Evolutionary conservation across 2,797 vertebrate genomes (phyloP), one percentile per base, ranked within the genome.

Genomic region (Manis pentadactyla): DNA sequence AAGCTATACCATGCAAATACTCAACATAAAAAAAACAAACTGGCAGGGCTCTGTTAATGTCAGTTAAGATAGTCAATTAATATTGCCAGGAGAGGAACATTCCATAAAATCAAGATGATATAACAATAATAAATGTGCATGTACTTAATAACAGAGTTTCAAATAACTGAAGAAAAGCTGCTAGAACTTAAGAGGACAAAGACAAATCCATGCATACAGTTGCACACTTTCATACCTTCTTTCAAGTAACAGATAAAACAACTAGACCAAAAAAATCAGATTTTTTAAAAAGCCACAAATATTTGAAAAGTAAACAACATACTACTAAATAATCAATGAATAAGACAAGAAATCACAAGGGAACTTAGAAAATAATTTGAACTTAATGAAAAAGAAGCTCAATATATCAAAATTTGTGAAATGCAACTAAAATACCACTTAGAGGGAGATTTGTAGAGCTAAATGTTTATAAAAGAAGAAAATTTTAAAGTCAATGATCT

Each of bases 341-440:
- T 87, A 55, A 87, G 88, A 91, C 27, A 63, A 92, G 46, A 42
- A 79, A 75, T 95, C 34, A 78, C 23, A 86, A 49, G 53, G 59
- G 57, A 64, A 81, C 73, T 86, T 81, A 37, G 34, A 91, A 89
- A 94, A 79, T 78, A 53, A 86, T 90, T 92, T 87, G 77, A 83
- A 88, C 14, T 78, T n/a, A 96, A 53, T 90, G 75, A 85, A 95
- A 85, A 92, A 61, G 53, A 85, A 88, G 37, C 15, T 73, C 46
- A 87, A 31, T 66, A 57, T 75, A 84, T 64, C 29, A 77, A 88
- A 90, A 94, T 66, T 25, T 86, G 19, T 63, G 51, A 93, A 73
- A 55, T n/a, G 27, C 15, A 87, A 39, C 25, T 69, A 71, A 97
- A 82, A 69, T 17, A 77, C 15, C 64, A 13, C 49, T 37, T 81